Conservation (phyloP, 2,113 vertebrate species). For the Coptodon rendalli region DNA sequence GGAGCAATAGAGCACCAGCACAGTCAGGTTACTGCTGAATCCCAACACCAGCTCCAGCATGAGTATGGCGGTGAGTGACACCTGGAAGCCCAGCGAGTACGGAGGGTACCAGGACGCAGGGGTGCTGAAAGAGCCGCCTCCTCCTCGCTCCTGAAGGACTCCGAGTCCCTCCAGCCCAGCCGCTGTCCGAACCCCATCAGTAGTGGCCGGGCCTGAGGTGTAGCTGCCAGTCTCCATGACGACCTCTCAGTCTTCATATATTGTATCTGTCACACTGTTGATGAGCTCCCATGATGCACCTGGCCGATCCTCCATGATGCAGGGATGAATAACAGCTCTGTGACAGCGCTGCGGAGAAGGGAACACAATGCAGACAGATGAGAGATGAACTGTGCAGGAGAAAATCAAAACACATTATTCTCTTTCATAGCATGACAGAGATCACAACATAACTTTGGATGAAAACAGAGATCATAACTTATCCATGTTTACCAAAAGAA, state of each 20-base stretch:
- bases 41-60: constrained; percentile 77
- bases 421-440: neutral
- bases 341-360: constrained; percentile 44
- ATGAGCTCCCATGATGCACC: constrained; percentile 60
- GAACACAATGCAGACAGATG: constrained; percentile 40
- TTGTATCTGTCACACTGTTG: constrained; percentile 27
- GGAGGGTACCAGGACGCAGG: constrained; percentile 64
- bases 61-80: constrained; percentile 71
- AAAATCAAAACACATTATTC: constrained; percentile 29
- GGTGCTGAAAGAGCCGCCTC: neutral
- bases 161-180: constrained; percentile 52
- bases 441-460: neutral
- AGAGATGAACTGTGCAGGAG: constrained; percentile 8
- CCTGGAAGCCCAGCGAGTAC: constrained; percentile 71
- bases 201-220: constrained; percentile 57
- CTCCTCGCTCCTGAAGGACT: constrained; percentile 16
- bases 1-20: constrained; percentile 76
- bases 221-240: constrained; percentile 78
- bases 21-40: constrained; percentile 75
- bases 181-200: constrained; percentile 56
- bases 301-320: constrained; percentile 41
- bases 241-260: constrained; percentile 59
- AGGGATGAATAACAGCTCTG: constrained; percentile 27
- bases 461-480: neutral
- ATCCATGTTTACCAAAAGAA: neutral